phyloP scores from a whole-genome alignment of 2,797 vertebrate genomes.

The Ceryle rudis region DNA sequence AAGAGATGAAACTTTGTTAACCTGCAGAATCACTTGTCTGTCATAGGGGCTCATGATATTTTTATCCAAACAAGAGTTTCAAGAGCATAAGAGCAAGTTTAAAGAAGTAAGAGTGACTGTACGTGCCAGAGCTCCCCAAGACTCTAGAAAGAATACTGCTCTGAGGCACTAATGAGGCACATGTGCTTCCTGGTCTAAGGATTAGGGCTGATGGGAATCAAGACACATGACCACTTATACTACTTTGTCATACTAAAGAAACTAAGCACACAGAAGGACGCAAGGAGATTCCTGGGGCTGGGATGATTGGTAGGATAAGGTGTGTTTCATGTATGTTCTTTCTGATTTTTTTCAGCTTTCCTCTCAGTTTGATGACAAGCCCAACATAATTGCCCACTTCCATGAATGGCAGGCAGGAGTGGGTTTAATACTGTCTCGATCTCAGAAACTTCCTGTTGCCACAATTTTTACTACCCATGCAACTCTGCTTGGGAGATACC shows the following conservation, averaged over 20 bases:
- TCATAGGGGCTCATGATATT: not conserved
- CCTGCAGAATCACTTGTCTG: not conserved
- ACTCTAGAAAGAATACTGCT: not conserved
- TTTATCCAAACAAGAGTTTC: not conserved
- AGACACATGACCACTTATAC: not conserved
- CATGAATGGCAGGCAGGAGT: slow-evolving; percentile 96
- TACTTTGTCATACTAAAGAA: not conserved
- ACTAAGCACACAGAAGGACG: not conserved
- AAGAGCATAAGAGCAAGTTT: not conserved
- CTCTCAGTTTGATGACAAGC: slow-evolving; percentile 82
- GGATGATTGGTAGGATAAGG: not conserved
- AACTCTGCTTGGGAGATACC: slow-evolving; percentile 92
- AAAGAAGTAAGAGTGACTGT: not conserved
- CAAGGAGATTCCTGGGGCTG: not conserved
- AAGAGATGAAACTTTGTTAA: not conserved
- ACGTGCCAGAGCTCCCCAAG: not conserved
- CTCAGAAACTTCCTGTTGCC: slow-evolving; percentile 88
- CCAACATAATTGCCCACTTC: slow-evolving; percentile 88
- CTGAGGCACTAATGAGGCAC: not conserved
- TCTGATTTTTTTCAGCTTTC: slow-evolving; percentile 82
- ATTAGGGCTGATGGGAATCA: not conserved
- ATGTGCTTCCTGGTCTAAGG: not conserved
- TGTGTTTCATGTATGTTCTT: not conserved
- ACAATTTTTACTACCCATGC: slow-evolving; percentile 96
- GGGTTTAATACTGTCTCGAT: slow-evolving; percentile 88